A percentile compares a stretch with the other conserved stretches of the same genome.
phyloP scores from a whole-genome alignment of 37 sponge, comb jelly and placozoan genomes.

The Chondrilla cf. caribensis region DNA sequence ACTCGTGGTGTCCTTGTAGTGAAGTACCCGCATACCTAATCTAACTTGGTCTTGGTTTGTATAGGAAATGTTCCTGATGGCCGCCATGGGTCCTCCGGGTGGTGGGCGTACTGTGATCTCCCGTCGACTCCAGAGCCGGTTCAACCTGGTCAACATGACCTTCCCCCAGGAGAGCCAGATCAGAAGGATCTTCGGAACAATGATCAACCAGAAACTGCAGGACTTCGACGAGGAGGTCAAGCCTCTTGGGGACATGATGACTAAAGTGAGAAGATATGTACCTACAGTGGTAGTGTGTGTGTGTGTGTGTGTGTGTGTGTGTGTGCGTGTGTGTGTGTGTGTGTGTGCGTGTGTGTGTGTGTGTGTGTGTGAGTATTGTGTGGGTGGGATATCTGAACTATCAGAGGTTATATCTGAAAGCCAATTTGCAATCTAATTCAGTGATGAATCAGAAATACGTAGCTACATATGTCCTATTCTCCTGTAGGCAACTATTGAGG shows the following conservation, averaged over 20 bases:
- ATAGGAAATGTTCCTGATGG: conserved; percentile 91
- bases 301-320: no score
- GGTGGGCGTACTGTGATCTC: conserved; percentile 97
- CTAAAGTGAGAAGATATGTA: conserved; percentile 45
- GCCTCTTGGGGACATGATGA: conserved; percentile 91
- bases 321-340: no score
- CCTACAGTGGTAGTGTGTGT: no score
- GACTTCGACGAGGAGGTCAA: conserved; percentile 99
- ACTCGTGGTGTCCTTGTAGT: background rate
- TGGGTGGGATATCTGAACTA: no score
- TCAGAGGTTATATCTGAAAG: no score
- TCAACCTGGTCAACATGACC: conserved; percentile 98
- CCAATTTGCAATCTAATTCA: no score
- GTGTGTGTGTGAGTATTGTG: no score
- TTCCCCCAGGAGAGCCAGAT: conserved; percentile 98
- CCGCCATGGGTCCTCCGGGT: conserved; percentile 99
- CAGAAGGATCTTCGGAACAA: conserved; percentile 94
- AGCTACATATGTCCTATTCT: no score
- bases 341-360: no score
- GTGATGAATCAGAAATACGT: no score
- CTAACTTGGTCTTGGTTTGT: background rate
- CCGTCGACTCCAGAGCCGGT: conserved; percentile 86
- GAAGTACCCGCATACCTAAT: background rate
- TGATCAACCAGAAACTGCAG: conserved; percentile 99
- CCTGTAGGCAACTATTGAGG: no score